Evolutionary conservation across 1,140 invertebrate genomes (phyloP).

Genomic region (Hyles vespertilio): DNA sequence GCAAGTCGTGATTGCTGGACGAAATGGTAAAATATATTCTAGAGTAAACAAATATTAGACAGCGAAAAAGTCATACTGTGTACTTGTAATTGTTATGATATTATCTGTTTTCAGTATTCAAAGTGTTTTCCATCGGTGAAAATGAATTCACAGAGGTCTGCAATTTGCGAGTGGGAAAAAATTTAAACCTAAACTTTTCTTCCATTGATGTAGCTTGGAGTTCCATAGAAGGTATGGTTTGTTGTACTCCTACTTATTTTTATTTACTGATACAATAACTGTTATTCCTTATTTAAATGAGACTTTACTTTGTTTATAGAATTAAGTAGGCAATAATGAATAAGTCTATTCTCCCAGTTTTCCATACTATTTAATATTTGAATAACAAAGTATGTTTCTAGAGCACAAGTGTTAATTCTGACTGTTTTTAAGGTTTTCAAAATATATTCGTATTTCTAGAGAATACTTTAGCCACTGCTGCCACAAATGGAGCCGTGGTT

Average conservation of each 20-base stretch:
- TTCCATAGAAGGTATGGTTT: slow-evolving; percentile 85
- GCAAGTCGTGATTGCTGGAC: slow-evolving; percentile 94
- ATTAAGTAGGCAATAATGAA: no score
- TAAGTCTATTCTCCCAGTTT: no score
- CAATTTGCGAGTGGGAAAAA: slow-evolving; percentile 92
- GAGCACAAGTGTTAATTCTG: no score
- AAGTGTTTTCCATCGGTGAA: slow-evolving; percentile 91
- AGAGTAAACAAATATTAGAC: neutral
- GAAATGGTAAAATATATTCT: slow-evolving; percentile 83
- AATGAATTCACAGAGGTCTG: slow-evolving; percentile 90
- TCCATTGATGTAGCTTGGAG: slow-evolving; percentile 98
- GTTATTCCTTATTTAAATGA: no score
- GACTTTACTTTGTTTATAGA: no score
- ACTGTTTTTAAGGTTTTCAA: neutral
- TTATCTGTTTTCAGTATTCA: slow-evolving; percentile 84
- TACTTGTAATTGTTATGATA: neutral
- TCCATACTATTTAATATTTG: no score
- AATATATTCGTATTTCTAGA: slow-evolving; percentile 72
- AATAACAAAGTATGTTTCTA: no score
- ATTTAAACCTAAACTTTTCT: slow-evolving; percentile 93
- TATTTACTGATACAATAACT: no score
- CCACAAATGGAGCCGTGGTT: slow-evolving; percentile 97
- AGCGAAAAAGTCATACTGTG: neutral
- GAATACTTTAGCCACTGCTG: slow-evolving; percentile 93
- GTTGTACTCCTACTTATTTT: neutral